These are phyloP conservation scores for Sebastes vulpes DNA, from an alignment of 2,797 vertebrate species.

Conservation along the genomic window DNA sequence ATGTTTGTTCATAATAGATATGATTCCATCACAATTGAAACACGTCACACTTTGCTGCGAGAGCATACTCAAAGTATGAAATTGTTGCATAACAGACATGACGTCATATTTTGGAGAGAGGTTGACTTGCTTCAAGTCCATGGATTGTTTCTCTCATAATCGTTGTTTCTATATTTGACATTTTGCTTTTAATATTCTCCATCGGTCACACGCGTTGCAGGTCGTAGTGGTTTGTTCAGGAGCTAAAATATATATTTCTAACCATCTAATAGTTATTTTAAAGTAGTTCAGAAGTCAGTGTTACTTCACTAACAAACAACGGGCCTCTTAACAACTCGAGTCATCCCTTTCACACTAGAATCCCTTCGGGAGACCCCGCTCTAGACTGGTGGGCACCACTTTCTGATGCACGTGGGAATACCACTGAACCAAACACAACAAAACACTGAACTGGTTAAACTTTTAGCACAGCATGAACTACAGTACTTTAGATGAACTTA, in stretches of 20 bases:
- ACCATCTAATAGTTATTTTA: not conserved
- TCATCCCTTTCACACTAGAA: constrained; percentile 43
- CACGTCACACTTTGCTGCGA: not conserved
- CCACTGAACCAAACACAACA: constrained; percentile 67
- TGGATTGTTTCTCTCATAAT: not conserved
- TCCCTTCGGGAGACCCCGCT: constrained; percentile 47
- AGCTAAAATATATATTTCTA: not conserved
- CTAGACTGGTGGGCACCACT: constrained; percentile 56
- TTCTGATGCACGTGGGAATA: constrained; percentile 61
- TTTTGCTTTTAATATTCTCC: not conserved
- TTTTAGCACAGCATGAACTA: constrained; percentile 61
- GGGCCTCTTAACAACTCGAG: constrained; percentile 53
- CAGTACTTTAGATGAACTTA: constrained; percentile 62
- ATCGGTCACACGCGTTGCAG: not conserved
- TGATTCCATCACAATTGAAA: not conserved
- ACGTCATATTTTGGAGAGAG: no score
- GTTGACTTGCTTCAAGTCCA: not conserved
- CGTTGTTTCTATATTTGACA: not conserved
- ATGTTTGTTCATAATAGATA: not conserved
- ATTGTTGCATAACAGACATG: not conserved
- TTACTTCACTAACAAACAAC: constrained; percentile 31
- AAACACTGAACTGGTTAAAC: constrained; percentile 69
- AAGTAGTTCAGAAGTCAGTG: not conserved
- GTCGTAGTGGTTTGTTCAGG: not conserved
- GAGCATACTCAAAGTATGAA: not conserved